A percentile compares a stretch with the other conserved stretches of the same genome.
Evolutionary conservation across 1,140 invertebrate species (phyloP).

Genomic region (Drosophila navojoa): DNA sequence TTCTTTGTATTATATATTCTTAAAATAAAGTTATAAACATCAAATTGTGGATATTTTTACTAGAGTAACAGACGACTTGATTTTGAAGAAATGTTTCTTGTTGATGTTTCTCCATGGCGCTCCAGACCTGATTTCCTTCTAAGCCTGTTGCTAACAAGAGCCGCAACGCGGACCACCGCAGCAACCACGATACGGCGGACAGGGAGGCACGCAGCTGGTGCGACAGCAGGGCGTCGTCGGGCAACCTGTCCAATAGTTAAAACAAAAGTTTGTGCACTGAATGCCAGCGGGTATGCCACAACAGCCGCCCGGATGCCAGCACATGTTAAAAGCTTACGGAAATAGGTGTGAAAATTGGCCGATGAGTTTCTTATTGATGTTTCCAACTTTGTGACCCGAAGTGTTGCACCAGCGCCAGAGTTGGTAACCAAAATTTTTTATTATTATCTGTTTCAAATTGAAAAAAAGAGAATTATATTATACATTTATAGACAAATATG

Average conservation of each 20-base stretch:
- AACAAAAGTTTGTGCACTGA: slow-evolving; percentile 69
- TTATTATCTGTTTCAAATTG: neutral
- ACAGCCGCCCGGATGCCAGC: slow-evolving; percentile 65
- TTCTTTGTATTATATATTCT: too few relatives aligned
- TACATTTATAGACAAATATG: neutral
- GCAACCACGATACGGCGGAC: slow-evolving; percentile 45
- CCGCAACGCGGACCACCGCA: slow-evolving; percentile 41
- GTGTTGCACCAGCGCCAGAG: slow-evolving; percentile 15
- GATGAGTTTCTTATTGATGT: neutral
- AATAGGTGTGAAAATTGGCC: neutral
- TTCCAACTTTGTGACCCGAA: slow-evolving; percentile 1
- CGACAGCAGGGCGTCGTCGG: slow-evolving; percentile 33
- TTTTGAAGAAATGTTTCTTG: too few relatives aligned
- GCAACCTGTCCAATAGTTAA: slow-evolving; percentile 65
- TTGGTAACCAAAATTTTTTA: slow-evolving; percentile 1
- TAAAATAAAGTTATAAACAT: too few relatives aligned
- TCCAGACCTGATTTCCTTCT: slow-evolving; percentile 28
- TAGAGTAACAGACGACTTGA: too few relatives aligned
- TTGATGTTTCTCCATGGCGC: neutral
- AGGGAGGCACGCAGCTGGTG: slow-evolving; percentile 25
- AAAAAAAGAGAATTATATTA: neutral
- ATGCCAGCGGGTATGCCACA: slow-evolving; percentile 51
- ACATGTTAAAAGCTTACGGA: slow-evolving; percentile 44
- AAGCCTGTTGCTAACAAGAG: slow-evolving; percentile 39
- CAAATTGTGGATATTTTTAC: too few relatives aligned